phyloP scores from a whole-genome alignment of 1,140 invertebrate genomes.

The Belonocnema kinseyi region DNA sequence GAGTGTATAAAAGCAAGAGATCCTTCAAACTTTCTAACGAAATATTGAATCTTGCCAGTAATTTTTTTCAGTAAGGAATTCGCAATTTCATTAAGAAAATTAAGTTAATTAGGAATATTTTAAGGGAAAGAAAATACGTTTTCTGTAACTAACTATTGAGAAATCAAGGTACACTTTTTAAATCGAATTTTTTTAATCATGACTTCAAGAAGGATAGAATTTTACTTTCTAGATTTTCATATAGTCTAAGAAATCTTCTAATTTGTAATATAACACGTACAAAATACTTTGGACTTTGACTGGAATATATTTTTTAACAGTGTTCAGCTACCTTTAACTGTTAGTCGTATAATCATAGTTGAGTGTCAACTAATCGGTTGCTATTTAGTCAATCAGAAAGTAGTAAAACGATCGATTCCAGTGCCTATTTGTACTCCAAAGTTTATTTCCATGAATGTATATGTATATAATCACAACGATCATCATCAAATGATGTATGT shows the following conservation, averaged over 20 bases:
- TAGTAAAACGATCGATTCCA: constrained; percentile 16
- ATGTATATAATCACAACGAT: constrained; percentile 12
- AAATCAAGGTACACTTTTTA: neutral
- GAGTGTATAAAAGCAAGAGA: no score
- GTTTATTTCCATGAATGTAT: constrained; percentile 20
- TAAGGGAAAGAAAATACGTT: neutral
- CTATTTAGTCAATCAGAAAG: constrained; percentile 10
- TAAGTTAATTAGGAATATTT: constrained; percentile 1
- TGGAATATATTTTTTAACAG: neutral
- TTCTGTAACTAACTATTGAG: constrained; percentile 16
- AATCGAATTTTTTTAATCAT: neutral
- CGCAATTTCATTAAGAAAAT: constrained; percentile 4
- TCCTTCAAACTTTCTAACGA: neutral
- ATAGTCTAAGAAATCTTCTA: no score
- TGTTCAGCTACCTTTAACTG: constrained; percentile 8
- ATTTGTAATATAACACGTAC: neutral
- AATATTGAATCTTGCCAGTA: constrained; percentile 27
- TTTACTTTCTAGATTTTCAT: neutral
- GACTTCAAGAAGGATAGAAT: neutral
- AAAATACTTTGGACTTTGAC: neutral
- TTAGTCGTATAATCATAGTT: no score
- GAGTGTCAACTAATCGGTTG: no score
- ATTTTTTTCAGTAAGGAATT: constrained; percentile 4
- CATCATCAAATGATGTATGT: constrained; percentile 8
- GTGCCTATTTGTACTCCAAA: constrained; percentile 28